Conservation (phyloP, 1,140 invertebrate species). For the Xylocopa sonorina region DNA sequence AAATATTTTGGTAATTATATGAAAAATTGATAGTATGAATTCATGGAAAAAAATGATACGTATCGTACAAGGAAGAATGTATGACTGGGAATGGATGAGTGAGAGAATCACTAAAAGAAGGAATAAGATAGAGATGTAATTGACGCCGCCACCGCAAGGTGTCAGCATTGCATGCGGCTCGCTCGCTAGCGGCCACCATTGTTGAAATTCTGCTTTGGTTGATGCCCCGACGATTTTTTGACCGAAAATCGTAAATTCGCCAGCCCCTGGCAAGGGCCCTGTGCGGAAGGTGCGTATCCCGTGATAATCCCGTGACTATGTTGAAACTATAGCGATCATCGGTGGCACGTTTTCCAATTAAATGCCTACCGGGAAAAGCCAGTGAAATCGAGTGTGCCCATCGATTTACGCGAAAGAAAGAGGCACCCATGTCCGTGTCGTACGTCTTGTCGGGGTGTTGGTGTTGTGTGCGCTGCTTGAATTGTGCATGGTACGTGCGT, state of each 20-base stretch:
- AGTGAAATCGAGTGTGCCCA: conserved; percentile 71
- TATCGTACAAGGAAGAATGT: neutral
- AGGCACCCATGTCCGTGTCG: conserved; percentile 64
- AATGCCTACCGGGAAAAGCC: conserved; percentile 44
- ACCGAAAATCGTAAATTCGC: conserved; percentile 72
- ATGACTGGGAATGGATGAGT: neutral
- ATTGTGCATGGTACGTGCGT: conserved; percentile 52
- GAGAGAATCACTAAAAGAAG: conserved; percentile 9
- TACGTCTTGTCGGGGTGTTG: conserved; percentile 62
- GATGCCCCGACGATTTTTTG: conserved; percentile 75
- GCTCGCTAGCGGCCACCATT: conserved; percentile 78
- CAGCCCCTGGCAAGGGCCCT: conserved; percentile 63
- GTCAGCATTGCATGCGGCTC: conserved; percentile 69
- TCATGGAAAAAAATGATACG: neutral
- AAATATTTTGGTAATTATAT: neutral
- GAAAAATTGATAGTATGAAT: neutral
- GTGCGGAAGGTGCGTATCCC: conserved; percentile 70
- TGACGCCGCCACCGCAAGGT: conserved; percentile 73
- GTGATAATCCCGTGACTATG: conserved; percentile 27
- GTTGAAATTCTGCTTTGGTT: conserved; percentile 79
- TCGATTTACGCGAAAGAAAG: conserved; percentile 71
- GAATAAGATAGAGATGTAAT: conserved; percentile 54
- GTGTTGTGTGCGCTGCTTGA: conserved; percentile 49
- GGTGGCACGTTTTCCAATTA: conserved; percentile 6
- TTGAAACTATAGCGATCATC: neutral